These are phyloP conservation scores for Crypturellus undulatus DNA, from an alignment of 2,113 vertebrate genomes.

Conservation along the genomic window DNA sequence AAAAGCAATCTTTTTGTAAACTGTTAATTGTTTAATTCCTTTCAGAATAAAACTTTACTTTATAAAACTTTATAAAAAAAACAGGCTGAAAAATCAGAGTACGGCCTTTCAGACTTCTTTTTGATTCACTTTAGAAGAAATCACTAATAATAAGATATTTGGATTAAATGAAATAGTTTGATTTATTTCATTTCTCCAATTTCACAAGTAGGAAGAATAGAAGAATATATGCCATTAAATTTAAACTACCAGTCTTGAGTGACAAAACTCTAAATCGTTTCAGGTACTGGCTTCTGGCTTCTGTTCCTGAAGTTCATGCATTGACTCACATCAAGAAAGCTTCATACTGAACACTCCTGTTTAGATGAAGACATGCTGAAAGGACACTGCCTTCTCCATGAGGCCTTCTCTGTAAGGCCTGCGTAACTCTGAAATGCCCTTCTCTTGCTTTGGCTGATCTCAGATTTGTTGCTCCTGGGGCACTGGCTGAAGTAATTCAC, in stretches of 20 bases:
- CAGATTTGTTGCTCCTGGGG: not conserved
- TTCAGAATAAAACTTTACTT: not conserved
- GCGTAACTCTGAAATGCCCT: not conserved
- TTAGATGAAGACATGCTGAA: not conserved
- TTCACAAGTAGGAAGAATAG: not conserved
- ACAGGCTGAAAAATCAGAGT: not conserved
- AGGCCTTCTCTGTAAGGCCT: not conserved
- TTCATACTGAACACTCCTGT: not conserved
- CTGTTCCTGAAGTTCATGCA: not conserved
- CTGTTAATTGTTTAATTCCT: conserved; percentile 11
- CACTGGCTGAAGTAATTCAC: not conserved
- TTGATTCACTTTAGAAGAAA: not conserved
- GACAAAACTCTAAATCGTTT: not conserved
- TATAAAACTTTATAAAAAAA: not conserved
- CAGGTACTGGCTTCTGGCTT: not conserved
- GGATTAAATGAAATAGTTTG: not conserved
- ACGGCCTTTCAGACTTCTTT: not conserved
- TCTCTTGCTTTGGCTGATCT: not conserved
- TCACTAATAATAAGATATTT: not conserved
- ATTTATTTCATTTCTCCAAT: not conserved
- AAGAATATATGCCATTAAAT: not conserved
- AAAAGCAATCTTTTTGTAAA: conserved; percentile 25
- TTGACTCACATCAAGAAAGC: not conserved
- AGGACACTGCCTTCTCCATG: not conserved
- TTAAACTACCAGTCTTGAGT: not conserved